A percentile compares a stretch with the other conserved stretches of the same genome.
Conservation (phyloP, 2,888 invertebrate genomes). For the Mythimna vitellina region DNA sequence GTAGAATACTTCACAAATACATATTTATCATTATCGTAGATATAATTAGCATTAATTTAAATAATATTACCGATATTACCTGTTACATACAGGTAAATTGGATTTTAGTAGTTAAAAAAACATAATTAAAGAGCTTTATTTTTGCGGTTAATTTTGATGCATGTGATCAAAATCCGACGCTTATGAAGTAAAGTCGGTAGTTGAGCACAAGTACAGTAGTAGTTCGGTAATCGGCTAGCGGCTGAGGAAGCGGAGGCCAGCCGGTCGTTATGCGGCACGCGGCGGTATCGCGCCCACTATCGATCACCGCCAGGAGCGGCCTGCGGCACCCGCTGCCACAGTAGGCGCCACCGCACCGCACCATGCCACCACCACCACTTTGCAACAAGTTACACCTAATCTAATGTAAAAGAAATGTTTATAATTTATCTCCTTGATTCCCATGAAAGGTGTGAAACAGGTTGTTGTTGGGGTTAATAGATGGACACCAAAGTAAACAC, state of each 20-base stretch:
- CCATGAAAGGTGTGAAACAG: neutral
- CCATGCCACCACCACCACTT: neutral
- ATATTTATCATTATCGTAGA: no score
- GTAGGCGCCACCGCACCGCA: no score
- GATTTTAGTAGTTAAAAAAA: no score
- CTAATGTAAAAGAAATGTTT: neutral
- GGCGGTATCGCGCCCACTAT: conserved; percentile 49
- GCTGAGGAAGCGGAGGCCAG: conserved; percentile 11
- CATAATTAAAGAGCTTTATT: neutral
- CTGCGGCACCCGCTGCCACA: neutral
- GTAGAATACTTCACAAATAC: no score
- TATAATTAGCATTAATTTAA: neutral
- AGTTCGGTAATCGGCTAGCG: conserved; percentile 9
- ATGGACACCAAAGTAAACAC: no score
- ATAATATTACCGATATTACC: no score
- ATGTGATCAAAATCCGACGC: neutral
- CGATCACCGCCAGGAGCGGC: conserved; percentile 44
- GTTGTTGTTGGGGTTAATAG: no score
- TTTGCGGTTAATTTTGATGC: neutral
- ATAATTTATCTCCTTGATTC: neutral
- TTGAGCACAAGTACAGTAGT: conserved; percentile 17
- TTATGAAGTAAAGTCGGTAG: conserved; percentile 20
- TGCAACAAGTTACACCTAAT: neutral
- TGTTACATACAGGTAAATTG: no score
- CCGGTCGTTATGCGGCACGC: conserved; percentile 32